Base-by-base conservation (phyloP, 2,797 vertebrate species). In the Clarias laeviceps region DNA sequence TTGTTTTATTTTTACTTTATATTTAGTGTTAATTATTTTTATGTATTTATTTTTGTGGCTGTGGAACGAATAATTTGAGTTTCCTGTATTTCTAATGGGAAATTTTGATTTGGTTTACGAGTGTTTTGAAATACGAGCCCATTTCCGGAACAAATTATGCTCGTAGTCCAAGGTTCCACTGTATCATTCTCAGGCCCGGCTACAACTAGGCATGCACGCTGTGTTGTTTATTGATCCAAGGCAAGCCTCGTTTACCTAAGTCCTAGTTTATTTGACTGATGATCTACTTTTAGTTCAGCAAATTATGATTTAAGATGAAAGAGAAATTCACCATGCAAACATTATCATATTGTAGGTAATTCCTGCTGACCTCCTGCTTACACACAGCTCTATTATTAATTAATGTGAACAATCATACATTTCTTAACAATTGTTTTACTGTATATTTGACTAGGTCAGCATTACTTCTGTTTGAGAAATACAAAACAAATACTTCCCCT, bases 341-440 rank as follows among this genome's bases (percentile, higher is more conserved):
- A 69, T 27, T 82, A 72, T 82, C 86, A 87, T 62, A 20, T 24
- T 80, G 59, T 64, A 68, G 59, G 77, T 84, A 68, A 83, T 29
- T 45, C 11, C 20, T 50, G 37, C n/a, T 83, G 59, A 76, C 8
- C 45, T 54, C 22, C 68, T 11, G 54, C 32, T 56, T 50, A 80
- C 64, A 82, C 32, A 62, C 32, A 57, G 61, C 40, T 29, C 11
- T 82, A 66, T 82, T 18, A 37, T 18, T 9, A 27, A 18, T 27
- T 40, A 37, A 70, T 81, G 64, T n/a, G 15, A 74, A 62, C 32
- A n/a, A 78, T 32, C 54, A 77, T 70, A 62, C 14, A 82, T 64
- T 69, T 29, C 22, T 32, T 27, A 32, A 54, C 1, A 5, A 0
- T 15, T 50, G n/a, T 27, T 37, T 68, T 22, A n/a, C n/a, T n/a